These are phyloP conservation scores for Siderastrea radians DNA, from an alignment of 92 coral and sea anemone genomes.

Conservation along the genomic window DNA sequence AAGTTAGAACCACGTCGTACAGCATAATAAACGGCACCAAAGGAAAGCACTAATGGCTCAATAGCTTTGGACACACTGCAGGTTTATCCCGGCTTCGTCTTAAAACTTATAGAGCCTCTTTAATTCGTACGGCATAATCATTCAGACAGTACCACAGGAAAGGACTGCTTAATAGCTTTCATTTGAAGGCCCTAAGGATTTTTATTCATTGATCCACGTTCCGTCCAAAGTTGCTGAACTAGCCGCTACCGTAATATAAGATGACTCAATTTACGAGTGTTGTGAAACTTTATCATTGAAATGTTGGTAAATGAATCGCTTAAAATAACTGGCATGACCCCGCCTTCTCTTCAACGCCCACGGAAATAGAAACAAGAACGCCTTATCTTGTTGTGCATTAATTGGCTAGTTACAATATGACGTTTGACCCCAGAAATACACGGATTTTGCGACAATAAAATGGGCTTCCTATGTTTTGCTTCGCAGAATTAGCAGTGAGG, in stretches of 20 bases:
- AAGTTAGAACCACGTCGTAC: too few species aligned
- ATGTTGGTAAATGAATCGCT: background rate
- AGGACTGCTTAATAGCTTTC: too few species aligned
- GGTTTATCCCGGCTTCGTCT: too few species aligned
- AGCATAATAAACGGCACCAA: too few species aligned
- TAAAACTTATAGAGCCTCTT: too few species aligned
- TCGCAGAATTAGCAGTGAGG: background rate
- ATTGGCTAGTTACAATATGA: slow-evolving; percentile 20
- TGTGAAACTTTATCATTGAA: background rate
- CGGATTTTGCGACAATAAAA: background rate
- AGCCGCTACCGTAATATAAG: background rate
- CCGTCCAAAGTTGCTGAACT: too few species aligned
- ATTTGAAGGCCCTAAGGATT: too few species aligned
- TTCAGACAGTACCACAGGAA: too few species aligned
- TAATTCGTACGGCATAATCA: too few species aligned
- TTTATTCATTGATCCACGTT: too few species aligned
- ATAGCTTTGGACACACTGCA: too few species aligned
- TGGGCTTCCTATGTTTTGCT: background rate
- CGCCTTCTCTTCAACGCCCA: slow-evolving; percentile 28
- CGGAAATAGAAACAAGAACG: slow-evolving; percentile 7
- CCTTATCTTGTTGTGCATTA: background rate
- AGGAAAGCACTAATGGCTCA: too few species aligned
- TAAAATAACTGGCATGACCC: background rate
- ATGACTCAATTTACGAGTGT: background rate
- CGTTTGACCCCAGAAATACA: slow-evolving; percentile 18